A percentile compares a stretch with the other conserved stretches of the same genome.
Conservation (phyloP, 2,113 vertebrate genomes). For the Strix uralensis region DNA sequence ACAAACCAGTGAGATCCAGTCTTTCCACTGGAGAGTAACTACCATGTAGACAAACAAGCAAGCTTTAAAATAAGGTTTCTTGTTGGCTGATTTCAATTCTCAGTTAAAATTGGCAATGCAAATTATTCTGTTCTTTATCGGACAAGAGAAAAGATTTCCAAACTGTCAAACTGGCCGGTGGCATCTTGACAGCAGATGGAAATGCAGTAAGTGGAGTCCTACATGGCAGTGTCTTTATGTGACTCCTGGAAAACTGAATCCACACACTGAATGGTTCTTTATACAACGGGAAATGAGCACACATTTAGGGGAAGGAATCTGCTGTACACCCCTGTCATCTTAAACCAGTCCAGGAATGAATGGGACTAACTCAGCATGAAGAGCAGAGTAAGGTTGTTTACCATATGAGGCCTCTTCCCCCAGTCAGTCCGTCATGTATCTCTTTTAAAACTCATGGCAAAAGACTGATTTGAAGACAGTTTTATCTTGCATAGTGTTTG, state of each 20-base stretch:
- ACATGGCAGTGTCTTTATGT: neutral
- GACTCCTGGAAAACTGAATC: neutral
- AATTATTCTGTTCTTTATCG: neutral
- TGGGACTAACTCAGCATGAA: neutral
- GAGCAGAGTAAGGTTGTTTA: neutral
- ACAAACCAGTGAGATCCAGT: conserved; percentile 2
- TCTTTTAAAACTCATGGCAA: neutral
- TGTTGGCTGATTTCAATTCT: neutral
- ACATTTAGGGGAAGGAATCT: neutral
- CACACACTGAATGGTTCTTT: neutral
- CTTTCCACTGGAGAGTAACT: neutral
- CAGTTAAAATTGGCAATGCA: conserved; percentile 3
- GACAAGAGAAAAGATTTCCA: conserved; percentile 25
- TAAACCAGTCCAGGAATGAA: neutral
- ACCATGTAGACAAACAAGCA: neutral
- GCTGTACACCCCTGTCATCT: neutral
- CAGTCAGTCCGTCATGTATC: neutral
- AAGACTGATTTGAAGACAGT: neutral
- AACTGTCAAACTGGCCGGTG: conserved; percentile 15
- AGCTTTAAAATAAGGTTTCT: conserved; percentile 2
- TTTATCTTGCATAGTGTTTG: neutral
- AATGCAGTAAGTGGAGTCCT: neutral
- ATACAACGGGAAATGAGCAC: neutral
- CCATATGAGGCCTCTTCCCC: neutral
- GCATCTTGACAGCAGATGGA: conserved; percentile 12